Base-by-base conservation (phyloP, 2,888 invertebrate species). In the Perdita meconis region DNA sequence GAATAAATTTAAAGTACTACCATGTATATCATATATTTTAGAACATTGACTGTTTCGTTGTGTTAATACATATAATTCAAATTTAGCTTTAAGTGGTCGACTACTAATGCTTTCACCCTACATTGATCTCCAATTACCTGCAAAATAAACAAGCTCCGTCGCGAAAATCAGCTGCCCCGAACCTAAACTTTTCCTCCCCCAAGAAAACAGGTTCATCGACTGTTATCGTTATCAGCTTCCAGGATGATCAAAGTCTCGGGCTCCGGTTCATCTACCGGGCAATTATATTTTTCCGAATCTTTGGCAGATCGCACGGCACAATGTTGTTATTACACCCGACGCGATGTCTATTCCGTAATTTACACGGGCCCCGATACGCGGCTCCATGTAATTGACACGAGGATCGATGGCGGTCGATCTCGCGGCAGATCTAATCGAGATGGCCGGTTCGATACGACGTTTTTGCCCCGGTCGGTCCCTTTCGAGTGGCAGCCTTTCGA, bases 371-470 rank as follows among this genome's bases (percentile, higher is more conserved):
- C 0, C 61, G 67, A 74, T 74, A 57, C 56, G 67, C 61, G 75
- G 60, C 63, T 64, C 69, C 59, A 38, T 59, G 64, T 69, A 75
- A 74, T 68, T 63, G 76, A 74, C 61, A 67, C 67, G 67, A 63
- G 53, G 70, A 70, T 70, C 76, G 76, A 74, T 70, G 40, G 30
- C 59, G 38, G 4, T 13, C 68, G 60, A 55, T 30, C 61, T 44
- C 63, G 38, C 22, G 47, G 53, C 30, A 30, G 60, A 67, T 72
- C 50, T 71, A 57, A 61, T 68, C 51, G 55, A 55, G 61, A 61
- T 56, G 55, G 38, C 38, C 19, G 50, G 65, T 44, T 51, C 60
- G 44, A 59, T 63, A 61, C 63, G 47, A 50, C 22, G 44, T 36
- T 61, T 26, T 53, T 55, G 26, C 36, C 30, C 3, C 16, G 38